Percentiles rank a stretch among this genome's conserved stretches.
Conservation (phyloP, 1,140 invertebrate species). For the Aporrectodea caliginosa region DNA sequence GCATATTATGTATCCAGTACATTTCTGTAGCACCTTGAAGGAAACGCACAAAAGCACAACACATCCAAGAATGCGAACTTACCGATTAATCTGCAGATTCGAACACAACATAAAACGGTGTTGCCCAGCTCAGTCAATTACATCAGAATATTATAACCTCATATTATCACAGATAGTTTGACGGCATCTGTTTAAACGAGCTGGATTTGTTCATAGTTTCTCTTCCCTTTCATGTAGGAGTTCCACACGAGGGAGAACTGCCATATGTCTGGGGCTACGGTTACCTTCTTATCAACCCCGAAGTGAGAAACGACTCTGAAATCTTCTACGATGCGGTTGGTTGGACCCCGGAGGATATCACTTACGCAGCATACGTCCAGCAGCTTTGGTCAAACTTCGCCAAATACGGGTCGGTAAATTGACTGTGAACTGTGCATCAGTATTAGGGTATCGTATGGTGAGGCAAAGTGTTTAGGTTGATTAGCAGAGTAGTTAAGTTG, state of each 20-base stretch:
- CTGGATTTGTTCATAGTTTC: too few species aligned
- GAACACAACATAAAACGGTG: neutral
- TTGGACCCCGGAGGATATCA: conserved; percentile 8
- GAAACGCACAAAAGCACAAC: too few species aligned
- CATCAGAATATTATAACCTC: neutral
- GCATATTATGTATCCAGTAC: too few species aligned
- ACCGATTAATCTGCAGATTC: neutral
- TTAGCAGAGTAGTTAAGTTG: neutral
- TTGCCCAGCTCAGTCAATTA: neutral
- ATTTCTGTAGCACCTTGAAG: too few species aligned
- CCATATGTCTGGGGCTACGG: conserved; percentile 13
- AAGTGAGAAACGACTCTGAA: neutral
- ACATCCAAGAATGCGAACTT: neutral
- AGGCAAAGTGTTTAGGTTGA: too few species aligned
- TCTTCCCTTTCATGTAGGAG: neutral
- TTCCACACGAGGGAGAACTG: neutral
- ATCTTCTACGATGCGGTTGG: conserved; percentile 1
- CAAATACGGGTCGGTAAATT: neutral
- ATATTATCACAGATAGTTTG: neutral
- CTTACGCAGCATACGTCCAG: neutral
- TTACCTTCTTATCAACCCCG: conserved; percentile 1
- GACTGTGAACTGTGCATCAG: neutral
- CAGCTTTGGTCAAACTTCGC: neutral
- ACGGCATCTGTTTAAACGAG: neutral
- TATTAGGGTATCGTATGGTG: too few species aligned